A percentile compares a stretch with the other conserved stretches of the same genome.
Conservation (phyloP, 1,140 invertebrate species). For the Stegodyphus mimosarum region DNA sequence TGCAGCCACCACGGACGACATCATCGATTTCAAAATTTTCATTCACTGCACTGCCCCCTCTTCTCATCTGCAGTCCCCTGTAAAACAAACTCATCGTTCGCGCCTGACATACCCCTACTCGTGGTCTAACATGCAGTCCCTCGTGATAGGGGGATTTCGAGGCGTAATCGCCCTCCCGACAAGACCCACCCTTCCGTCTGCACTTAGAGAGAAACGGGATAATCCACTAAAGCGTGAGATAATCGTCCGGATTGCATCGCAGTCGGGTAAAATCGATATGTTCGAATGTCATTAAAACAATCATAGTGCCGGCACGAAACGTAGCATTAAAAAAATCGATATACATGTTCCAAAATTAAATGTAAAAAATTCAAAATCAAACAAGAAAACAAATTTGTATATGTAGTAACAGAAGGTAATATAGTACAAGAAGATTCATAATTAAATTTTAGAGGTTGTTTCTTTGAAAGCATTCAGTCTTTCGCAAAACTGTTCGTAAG, state of each 20-base stretch:
- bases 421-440: too few species aligned
- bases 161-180: slow-evolving; percentile 24
- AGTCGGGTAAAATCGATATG: neutral
- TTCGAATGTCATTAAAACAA: too few species aligned
- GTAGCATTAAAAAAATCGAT: too few species aligned
- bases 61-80: neutral
- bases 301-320: too few species aligned
- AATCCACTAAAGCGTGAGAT: slow-evolving; percentile 44
- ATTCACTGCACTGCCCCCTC: neutral
- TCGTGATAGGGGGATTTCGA: slow-evolving; percentile 41
- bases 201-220: slow-evolving; percentile 2
- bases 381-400: too few species aligned
- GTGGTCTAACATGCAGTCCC: slow-evolving; percentile 21
- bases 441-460: too few species aligned
- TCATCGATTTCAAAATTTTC: slow-evolving; percentile 55
- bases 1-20: slow-evolving; percentile 50
- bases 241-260: slow-evolving; percentile 29
- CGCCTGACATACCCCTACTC: slow-evolving; percentile 21
- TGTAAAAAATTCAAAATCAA: too few species aligned
- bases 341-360: too few species aligned
- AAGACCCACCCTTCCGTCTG: neutral
- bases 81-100: slow-evolving; percentile 37
- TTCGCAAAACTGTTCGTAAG: too few species aligned
- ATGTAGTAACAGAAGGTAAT: too few species aligned
- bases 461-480: too few species aligned